These are phyloP conservation scores for Acrocephalus kingi DNA, from an alignment of 2,113 vertebrate genomes.

Conservation along the genomic window DNA sequence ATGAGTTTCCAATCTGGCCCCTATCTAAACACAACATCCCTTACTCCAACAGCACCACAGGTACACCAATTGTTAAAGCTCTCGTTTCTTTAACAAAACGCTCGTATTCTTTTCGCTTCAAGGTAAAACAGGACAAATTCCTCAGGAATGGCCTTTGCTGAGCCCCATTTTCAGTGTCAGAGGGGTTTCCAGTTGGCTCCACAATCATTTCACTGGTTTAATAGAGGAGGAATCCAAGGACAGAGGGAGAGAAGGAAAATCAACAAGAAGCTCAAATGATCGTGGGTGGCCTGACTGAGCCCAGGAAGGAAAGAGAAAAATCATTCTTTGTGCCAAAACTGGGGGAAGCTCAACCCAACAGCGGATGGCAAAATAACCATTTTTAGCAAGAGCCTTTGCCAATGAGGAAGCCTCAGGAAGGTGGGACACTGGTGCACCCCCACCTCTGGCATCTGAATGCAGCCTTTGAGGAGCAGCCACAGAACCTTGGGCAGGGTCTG, in stretches of 20 bases:
- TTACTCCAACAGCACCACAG: not conserved
- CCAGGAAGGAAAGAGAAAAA: not conserved
- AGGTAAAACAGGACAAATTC: not conserved
- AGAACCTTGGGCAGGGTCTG: rapidly evolving
- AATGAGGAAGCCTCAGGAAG: not conserved
- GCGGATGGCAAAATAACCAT: not conserved
- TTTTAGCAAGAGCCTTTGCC: not conserved
- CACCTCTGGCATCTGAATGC: not conserved
- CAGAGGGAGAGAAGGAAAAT: not conserved
- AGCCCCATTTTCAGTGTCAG: not conserved
- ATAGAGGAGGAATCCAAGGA: not conserved
- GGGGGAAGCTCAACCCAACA: not conserved
- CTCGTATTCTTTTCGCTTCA: not conserved
- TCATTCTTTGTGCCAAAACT: not conserved
- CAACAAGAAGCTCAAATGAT: not conserved
- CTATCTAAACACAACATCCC: not conserved
- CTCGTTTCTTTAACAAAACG: not conserved
- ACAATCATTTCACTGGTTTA: rapidly evolving
- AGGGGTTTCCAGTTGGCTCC: not conserved
- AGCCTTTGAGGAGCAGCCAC: not conserved
- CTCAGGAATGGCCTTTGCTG: not conserved
- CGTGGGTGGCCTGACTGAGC: not conserved
- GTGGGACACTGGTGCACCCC: not conserved
- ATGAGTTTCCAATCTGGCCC: not conserved
- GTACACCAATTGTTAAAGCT: not conserved